Percentiles rank a stretch among this genome's conserved stretches.
phyloP scores from a whole-genome alignment of 1,140 invertebrate species.

The Eumaeus atala region DNA sequence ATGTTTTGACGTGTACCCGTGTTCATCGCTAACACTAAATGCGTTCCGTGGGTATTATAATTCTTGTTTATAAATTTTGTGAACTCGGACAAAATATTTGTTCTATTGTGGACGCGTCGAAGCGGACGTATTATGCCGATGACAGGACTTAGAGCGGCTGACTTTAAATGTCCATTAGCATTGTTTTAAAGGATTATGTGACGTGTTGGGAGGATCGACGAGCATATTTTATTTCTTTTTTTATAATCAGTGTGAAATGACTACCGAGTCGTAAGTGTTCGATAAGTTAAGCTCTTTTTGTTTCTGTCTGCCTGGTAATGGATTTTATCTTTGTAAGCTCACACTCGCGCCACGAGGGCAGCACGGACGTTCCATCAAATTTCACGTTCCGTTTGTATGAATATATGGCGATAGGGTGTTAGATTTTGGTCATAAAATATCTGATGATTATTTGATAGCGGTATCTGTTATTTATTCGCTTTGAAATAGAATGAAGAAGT shows the following conservation, averaged over 20 bases:
- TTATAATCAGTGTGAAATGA: constrained; percentile 59
- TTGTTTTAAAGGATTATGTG: constrained; percentile 71
- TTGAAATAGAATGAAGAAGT: too few species aligned
- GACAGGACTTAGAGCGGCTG: constrained; percentile 62
- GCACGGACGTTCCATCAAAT: background rate
- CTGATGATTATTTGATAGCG: too few species aligned
- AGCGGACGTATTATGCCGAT: constrained; percentile 50
- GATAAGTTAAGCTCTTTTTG: constrained; percentile 40
- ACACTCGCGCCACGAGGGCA: background rate
- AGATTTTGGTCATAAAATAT: too few species aligned
- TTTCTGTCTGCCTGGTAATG: constrained; percentile 28
- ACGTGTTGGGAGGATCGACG: constrained; percentile 55
- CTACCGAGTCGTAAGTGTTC: constrained; percentile 52
- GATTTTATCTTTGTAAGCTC: constrained; percentile 22
- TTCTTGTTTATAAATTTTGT: constrained; percentile 66
- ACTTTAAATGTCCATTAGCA: constrained; percentile 69
- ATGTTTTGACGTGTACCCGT: constrained; percentile 73
- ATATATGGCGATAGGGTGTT: too few species aligned
- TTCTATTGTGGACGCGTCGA: constrained; percentile 45
- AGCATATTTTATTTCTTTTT: constrained; percentile 64
- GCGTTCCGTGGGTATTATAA: constrained; percentile 70
- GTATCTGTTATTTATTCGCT: too few species aligned
- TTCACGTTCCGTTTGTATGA: background rate
- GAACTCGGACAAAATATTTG: constrained; percentile 51
- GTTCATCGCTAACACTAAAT: constrained; percentile 73